Evolutionary conservation across 2,797 vertebrate species (phyloP).

Genomic region (Xyrichtys novacula): DNA sequence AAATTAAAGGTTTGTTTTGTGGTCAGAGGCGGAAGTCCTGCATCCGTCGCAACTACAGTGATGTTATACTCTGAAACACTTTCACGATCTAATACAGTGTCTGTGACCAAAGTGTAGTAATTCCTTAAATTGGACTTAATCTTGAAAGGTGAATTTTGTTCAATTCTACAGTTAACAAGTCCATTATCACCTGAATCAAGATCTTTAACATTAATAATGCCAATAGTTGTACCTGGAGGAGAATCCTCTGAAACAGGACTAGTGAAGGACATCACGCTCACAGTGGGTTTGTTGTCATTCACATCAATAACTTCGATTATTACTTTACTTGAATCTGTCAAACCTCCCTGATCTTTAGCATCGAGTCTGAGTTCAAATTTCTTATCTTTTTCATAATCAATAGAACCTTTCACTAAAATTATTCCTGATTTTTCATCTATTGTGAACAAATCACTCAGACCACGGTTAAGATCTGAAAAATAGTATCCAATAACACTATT

Average conservation of each 20-base stretch:
- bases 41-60: constrained; percentile 68
- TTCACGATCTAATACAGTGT: constrained; percentile 72
- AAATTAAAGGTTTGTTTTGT: constrained; percentile 46
- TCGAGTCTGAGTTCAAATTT: constrained; percentile 74
- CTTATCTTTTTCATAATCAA: constrained; percentile 78
- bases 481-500: constrained; percentile 66
- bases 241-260: constrained; percentile 75
- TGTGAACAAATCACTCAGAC: constrained; percentile 43
- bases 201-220: constrained; percentile 83
- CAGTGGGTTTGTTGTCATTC: constrained; percentile 80
- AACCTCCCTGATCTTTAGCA: constrained; percentile 75
- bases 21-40: constrained; percentile 65
- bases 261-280: constrained; percentile 78
- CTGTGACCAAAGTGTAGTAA: constrained; percentile 80
- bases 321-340: constrained; percentile 72
- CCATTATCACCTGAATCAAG: constrained; percentile 80
- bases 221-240: constrained; percentile 77
- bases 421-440: constrained; percentile 46
- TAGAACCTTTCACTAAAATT: constrained; percentile 8
- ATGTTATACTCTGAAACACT: constrained; percentile 62
- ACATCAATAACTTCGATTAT: constrained; percentile 76
- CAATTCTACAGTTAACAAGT: constrained; percentile 69
- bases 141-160: constrained; percentile 81
- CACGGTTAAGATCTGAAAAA: constrained; percentile 64
- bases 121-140: constrained; percentile 78